phyloP scores from a whole-genome alignment of 1,140 invertebrate genomes.

The Papilio machaon region DNA sequence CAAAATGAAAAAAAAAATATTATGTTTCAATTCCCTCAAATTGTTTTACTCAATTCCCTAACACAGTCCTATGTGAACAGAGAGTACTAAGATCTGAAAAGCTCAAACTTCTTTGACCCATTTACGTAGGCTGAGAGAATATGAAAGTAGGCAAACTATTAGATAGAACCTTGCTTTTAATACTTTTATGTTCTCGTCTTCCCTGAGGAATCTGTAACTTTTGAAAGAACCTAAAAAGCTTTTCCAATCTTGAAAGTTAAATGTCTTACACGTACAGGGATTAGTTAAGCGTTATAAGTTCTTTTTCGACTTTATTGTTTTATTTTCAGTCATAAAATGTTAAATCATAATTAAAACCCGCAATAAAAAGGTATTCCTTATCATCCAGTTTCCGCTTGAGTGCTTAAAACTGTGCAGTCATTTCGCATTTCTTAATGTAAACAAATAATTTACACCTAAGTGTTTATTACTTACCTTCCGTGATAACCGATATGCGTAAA shows the following conservation, averaged over 20 bases:
- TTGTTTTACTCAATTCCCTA: background rate
- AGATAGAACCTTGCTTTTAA: slow-evolving; percentile 25
- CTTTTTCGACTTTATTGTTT: background rate
- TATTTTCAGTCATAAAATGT: background rate
- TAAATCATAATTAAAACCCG: background rate
- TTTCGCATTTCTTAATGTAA: background rate
- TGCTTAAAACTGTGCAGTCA: background rate
- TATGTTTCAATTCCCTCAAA: background rate
- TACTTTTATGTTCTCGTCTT: background rate
- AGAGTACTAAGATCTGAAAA: slow-evolving; percentile 6
- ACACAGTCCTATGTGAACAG: background rate
- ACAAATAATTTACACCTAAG: slow-evolving; percentile 42
- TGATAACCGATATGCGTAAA: no score
- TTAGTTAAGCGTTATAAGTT: background rate
- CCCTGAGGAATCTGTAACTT: background rate
- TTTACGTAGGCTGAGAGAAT: slow-evolving; percentile 24
- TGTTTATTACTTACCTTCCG: background rate
- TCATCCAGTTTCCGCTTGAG: background rate
- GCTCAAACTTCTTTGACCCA: slow-evolving; percentile 24
- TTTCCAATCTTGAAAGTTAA: slow-evolving; percentile 1
- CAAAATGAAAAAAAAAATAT: background rate
- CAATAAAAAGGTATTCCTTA: slow-evolving; percentile 2
- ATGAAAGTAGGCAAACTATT: slow-evolving; percentile 29
- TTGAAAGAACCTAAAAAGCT: slow-evolving; percentile 8
- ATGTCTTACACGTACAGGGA: background rate